Conservation (phyloP, 1,140 invertebrate species). For the Papilio machaon region DNA sequence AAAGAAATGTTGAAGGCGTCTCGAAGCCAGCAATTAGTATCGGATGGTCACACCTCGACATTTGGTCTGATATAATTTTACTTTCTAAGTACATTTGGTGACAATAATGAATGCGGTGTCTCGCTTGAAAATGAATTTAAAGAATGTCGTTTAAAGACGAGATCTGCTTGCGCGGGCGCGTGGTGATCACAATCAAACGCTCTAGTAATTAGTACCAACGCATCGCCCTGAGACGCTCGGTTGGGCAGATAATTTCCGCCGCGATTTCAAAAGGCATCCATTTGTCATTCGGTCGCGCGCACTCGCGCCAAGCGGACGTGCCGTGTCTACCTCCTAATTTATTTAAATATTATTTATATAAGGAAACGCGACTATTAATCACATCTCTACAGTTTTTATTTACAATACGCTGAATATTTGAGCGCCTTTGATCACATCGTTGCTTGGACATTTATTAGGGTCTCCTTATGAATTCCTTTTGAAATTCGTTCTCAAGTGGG, state of each 20-base stretch:
- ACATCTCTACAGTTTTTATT: slow-evolving; percentile 78
- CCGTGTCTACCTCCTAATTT: slow-evolving; percentile 74
- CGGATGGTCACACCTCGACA: slow-evolving; percentile 78
- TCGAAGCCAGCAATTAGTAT: slow-evolving; percentile 76
- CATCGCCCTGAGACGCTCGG: slow-evolving; percentile 74
- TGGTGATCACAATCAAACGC: slow-evolving; percentile 76
- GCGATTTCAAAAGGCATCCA: slow-evolving; percentile 77
- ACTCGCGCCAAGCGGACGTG: slow-evolving; percentile 73
- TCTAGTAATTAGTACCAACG: slow-evolving; percentile 79
- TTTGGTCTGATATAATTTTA: slow-evolving; percentile 77
- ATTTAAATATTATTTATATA: slow-evolving; percentile 81
- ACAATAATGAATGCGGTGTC: slow-evolving; percentile 66
- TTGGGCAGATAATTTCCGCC: slow-evolving; percentile 80
- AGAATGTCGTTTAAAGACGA: slow-evolving; percentile 47
- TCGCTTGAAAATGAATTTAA: slow-evolving; percentile 51
- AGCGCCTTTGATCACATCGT: slow-evolving; percentile 71
- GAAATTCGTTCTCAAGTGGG: slow-evolving; percentile 31
- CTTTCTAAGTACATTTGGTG: slow-evolving; percentile 78
- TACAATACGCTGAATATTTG: slow-evolving; percentile 68
- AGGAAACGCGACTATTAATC: slow-evolving; percentile 79
- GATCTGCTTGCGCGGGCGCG: slow-evolving; percentile 44
- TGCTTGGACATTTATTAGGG: slow-evolving; percentile 63
- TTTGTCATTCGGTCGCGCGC: slow-evolving; percentile 79
- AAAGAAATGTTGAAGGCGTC: slow-evolving; percentile 57
- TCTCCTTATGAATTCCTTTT: slow-evolving; percentile 46